Evolutionary conservation across 1,140 invertebrate genomes (phyloP).

Genomic region (Vollenhovia emeryi): DNA sequence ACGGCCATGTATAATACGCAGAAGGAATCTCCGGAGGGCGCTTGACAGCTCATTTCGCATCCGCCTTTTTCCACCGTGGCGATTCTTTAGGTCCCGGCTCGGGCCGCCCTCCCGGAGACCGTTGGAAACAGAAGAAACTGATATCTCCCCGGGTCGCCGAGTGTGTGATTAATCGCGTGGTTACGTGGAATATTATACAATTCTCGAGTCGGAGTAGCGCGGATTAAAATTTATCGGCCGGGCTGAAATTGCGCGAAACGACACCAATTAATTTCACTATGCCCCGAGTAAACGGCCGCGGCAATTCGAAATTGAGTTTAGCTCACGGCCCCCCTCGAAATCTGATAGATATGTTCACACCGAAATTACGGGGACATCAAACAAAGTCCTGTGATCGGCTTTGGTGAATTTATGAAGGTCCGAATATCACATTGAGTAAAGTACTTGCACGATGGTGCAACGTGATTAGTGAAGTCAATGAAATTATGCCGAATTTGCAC

Average conservation of each 20-base stretch:
- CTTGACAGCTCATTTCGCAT: constrained; percentile 82
- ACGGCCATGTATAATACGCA: constrained; percentile 79
- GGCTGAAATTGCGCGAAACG: background rate
- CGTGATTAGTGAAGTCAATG: constrained; percentile 31
- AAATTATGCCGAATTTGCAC: constrained; percentile 37
- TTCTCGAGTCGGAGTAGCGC: background rate
- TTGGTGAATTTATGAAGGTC: background rate
- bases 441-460: constrained; percentile 1
- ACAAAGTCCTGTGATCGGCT: background rate
- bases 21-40: constrained; percentile 78
- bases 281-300: background rate
- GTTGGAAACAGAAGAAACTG: constrained; percentile 33
- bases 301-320: background rate
- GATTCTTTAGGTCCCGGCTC: constrained; percentile 32
- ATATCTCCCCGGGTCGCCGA: background rate
- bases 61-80: constrained; percentile 70
- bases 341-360: background rate
- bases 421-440: background rate
- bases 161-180: constrained; percentile 45
- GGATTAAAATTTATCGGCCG: constrained; percentile 37
- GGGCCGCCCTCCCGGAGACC: background rate
- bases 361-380: background rate
- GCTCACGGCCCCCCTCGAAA: background rate
- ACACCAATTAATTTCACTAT: background rate
- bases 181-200: constrained; percentile 40